Conservation (phyloP, 2,113 vertebrate genomes). For the Oncorhynchus nerka region DNA sequence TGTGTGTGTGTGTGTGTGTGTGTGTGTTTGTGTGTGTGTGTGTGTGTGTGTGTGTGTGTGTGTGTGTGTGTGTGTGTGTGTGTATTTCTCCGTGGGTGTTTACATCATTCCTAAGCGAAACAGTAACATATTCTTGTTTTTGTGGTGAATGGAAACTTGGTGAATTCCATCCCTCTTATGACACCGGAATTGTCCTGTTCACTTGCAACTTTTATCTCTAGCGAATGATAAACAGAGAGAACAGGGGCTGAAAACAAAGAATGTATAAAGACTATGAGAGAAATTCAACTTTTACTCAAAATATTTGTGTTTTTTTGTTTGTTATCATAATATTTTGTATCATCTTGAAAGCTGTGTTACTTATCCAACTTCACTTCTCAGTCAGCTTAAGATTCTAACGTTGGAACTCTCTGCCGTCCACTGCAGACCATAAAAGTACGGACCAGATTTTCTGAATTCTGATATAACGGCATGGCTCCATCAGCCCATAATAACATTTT, state of each 20-base stretch:
- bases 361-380: slow-evolving; percentile 25
- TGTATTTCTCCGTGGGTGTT: neutral
- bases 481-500: slow-evolving; percentile 32
- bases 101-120: neutral
- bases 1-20: neutral
- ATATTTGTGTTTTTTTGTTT: neutral
- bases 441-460: neutral
- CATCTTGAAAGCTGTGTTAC: neutral
- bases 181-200: neutral
- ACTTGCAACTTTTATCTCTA: neutral
- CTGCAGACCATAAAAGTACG: neutral
- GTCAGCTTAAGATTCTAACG: neutral
- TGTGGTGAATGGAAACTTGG: slow-evolving; percentile 30
- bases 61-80: too few relatives aligned
- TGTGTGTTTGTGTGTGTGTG: too few relatives aligned
- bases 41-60: too few relatives aligned
- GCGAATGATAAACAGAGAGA: neutral
- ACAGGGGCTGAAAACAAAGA: neutral
- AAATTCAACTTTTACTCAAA: neutral
- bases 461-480: neutral
- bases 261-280: neutral
- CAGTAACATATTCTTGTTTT: neutral
- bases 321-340: neutral
- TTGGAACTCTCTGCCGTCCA: slow-evolving; percentile 15
- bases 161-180: neutral